These are phyloP conservation scores for Lethenteron camtschaticum DNA, from an alignment of 2,113 vertebrate genomes.

Conservation along the genomic window DNA sequence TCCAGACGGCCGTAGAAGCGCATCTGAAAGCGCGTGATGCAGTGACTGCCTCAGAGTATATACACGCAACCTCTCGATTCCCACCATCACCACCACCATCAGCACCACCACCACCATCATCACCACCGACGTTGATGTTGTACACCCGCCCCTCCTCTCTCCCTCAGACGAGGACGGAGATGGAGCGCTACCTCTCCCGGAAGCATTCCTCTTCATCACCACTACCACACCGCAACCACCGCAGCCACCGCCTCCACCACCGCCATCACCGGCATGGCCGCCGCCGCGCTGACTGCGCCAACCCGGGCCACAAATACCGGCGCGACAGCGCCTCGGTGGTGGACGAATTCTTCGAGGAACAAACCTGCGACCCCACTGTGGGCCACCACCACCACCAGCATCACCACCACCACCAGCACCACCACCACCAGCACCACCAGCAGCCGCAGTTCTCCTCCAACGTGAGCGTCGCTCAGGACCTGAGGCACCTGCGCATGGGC, in stretches of 20 bases:
- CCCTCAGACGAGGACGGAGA: slow-evolving; percentile 62
- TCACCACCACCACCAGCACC: too few species aligned
- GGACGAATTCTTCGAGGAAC: slow-evolving; percentile 66
- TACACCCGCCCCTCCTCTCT: slow-evolving; percentile 8
- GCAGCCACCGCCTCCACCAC: slow-evolving; percentile 16
- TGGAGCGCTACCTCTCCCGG: slow-evolving; percentile 61
- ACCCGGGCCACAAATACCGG: slow-evolving; percentile 46
- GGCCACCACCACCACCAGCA: too few species aligned
- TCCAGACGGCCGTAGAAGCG: too few species aligned
- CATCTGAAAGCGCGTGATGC: too few species aligned
- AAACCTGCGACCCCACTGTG: slow-evolving; percentile 16
- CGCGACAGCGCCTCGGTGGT: slow-evolving; percentile 44
- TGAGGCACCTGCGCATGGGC: slow-evolving; percentile 58
- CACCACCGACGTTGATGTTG: too few species aligned
- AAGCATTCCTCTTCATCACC: slow-evolving; percentile 23
- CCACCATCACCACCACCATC: too few species aligned
- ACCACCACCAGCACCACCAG: too few species aligned
- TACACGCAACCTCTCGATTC: too few species aligned
- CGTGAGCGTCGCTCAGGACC: slow-evolving; percentile 75
- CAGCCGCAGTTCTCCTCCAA: slow-evolving; percentile 65
- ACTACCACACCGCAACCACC: slow-evolving; percentile 17
- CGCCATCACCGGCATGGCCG: slow-evolving; percentile 20
- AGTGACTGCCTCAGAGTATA: too few species aligned
- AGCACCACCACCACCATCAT: too few species aligned
- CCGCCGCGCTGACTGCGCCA: too few species aligned